phyloP scores from a whole-genome alignment of 2,113 vertebrate species.

The Cichladusa arquata region DNA sequence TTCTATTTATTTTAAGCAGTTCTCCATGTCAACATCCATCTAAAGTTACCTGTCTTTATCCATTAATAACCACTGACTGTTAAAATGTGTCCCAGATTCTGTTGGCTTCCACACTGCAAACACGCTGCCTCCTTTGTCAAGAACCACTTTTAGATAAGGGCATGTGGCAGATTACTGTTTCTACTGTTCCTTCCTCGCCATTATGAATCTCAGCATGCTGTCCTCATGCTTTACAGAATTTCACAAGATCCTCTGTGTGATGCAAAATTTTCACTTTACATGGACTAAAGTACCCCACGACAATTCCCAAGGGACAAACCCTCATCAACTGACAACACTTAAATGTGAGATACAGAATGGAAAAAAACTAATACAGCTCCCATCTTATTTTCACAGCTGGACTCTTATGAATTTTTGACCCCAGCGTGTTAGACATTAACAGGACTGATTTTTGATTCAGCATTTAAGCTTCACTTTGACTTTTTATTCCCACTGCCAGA shows the following conservation, averaged over 20 bases:
- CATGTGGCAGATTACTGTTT: conserved; percentile 52
- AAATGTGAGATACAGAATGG: conserved; percentile 21
- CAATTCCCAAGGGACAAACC: conserved; percentile 50
- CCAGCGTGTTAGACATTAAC: conserved; percentile 37
- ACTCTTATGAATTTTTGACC: conserved; percentile 44
- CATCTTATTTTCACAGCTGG: conserved; percentile 43
- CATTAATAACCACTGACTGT: conserved; percentile 21
- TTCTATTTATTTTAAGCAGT: neutral
- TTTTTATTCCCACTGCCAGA: conserved; percentile 38
- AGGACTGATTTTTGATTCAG: conserved; percentile 26
- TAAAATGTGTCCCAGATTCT: conserved; percentile 43
- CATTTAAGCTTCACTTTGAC: conserved; percentile 38
- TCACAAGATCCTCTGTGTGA: conserved; percentile 57
- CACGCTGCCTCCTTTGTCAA: conserved; percentile 14
- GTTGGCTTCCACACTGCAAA: neutral
- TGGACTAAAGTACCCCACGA: conserved; percentile 33
- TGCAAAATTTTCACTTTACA: conserved; percentile 66
- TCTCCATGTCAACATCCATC: neutral
- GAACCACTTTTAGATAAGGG: conserved; percentile 52
- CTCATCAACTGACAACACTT: conserved; percentile 60
- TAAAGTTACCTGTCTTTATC: neutral
- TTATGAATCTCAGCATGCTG: conserved; percentile 58
- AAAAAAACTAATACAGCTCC: conserved; percentile 47
- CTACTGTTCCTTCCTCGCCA: conserved; percentile 39
- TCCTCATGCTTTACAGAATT: conserved; percentile 59